Percentiles rank a stretch among this genome's conserved stretches.
Conservation (phyloP, 2,888 invertebrate species). For the Yponomeuta evonymella region DNA sequence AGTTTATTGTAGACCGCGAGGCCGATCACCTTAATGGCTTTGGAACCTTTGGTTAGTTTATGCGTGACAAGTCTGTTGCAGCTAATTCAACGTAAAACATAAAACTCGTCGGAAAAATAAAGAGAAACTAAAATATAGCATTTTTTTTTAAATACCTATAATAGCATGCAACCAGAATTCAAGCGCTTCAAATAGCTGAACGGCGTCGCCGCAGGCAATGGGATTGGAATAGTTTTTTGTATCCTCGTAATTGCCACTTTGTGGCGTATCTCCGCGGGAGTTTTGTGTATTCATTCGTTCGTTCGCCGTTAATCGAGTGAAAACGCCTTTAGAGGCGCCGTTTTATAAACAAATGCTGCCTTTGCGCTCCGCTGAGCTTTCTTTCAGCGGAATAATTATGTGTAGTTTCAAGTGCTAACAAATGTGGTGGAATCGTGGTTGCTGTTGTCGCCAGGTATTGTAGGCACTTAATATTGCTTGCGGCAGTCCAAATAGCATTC, state of each 20-base stretch:
- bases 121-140: too few relatives aligned
- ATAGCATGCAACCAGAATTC: neutral
- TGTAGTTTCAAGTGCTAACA: neutral
- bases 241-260: neutral
- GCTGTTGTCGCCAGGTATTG: too few relatives aligned
- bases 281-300: slow-evolving; percentile 3
- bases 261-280: neutral
- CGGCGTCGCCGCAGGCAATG: neutral
- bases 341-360: neutral
- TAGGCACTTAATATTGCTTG: too few relatives aligned
- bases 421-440: too few relatives aligned
- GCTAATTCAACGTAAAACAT: too few relatives aligned
- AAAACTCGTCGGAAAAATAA: too few relatives aligned
- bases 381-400: neutral
- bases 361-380: neutral
- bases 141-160: too few relatives aligned
- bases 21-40: too few relatives aligned
- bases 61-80: too few relatives aligned
- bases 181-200: neutral
- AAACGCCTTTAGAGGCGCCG: neutral
- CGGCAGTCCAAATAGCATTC: too few relatives aligned
- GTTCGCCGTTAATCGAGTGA: slow-evolving; percentile 1
- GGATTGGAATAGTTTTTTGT: neutral
- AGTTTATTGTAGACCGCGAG: too few relatives aligned
- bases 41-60: too few relatives aligned